Evolutionary conservation across 2,797 vertebrate species (phyloP).

Genomic region (Rhinella marina): DNA sequence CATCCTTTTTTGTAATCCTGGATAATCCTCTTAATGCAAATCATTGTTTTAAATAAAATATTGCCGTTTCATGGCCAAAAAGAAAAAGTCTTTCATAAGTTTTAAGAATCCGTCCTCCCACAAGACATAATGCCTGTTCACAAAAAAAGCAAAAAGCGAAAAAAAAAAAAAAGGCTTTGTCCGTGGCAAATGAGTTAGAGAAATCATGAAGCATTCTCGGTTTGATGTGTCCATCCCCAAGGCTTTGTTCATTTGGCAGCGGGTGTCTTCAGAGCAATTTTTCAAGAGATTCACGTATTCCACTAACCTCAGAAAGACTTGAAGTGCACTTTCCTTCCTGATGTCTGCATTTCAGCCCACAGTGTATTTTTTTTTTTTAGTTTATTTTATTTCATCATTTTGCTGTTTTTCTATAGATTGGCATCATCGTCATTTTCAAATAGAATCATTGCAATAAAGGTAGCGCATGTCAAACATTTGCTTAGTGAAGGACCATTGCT

Average conservation of each 20-base stretch:
- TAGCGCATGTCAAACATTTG: not conserved
- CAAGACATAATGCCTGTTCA: not conserved
- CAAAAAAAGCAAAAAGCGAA: not conserved
- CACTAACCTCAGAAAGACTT: not conserved
- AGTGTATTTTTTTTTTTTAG: not conserved
- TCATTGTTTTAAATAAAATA: not conserved
- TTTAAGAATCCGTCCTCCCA: not conserved
- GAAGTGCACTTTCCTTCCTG: slow-evolving; percentile 30
- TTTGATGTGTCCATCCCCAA: slow-evolving; percentile 30
- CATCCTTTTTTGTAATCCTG: not conserved
- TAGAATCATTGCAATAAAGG: not conserved
- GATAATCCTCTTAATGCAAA: not conserved
- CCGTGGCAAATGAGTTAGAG: slow-evolving; percentile 27
- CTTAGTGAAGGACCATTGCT: not conserved
- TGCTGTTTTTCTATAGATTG: not conserved
- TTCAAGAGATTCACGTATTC: not conserved
- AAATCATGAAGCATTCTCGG: slow-evolving; percentile 17
- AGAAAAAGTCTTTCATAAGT: not conserved
- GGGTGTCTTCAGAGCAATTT: slow-evolving; percentile 29
- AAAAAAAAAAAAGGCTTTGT: not conserved
- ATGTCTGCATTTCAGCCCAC: slow-evolving; percentile 6
- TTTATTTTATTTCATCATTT: not conserved
- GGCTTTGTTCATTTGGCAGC: slow-evolving; percentile 31
- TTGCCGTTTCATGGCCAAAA: not conserved
- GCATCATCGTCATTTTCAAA: too few species aligned